A percentile compares a stretch with the other conserved stretches of the same genome.
Conservation (phyloP, 1,140 invertebrate genomes). For the Drosophila pandora region DNA sequence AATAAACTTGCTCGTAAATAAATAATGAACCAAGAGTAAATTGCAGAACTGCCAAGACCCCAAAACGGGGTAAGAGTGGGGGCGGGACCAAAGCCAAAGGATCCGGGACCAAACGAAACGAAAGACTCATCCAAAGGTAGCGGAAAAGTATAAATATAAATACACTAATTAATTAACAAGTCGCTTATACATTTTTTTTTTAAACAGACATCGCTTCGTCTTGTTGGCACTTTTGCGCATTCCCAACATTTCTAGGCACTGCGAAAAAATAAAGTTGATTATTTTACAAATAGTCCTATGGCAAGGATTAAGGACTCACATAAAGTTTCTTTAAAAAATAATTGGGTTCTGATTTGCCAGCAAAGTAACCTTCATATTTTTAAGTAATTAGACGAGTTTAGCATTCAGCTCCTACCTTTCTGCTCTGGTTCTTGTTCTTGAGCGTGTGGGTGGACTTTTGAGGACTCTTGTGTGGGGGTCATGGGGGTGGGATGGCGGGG, state of each 20-base stretch:
- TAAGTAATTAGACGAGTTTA: neutral
- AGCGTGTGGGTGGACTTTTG: conserved; percentile 28
- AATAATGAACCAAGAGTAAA: conserved; percentile 64
- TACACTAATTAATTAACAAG: conserved; percentile 66
- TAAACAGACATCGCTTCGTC: conserved; percentile 26
- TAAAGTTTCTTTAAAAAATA: neutral
- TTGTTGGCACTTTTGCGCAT: conserved; percentile 13
- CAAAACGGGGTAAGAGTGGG: conserved; percentile 9
- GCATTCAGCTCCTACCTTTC: neutral
- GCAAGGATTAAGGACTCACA: neutral
- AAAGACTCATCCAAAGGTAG: conserved; percentile 30
- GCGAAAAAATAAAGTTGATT: neutral
- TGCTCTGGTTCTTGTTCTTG: conserved; percentile 2
- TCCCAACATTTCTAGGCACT: conserved; percentile 19
- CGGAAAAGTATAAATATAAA: conserved; percentile 21
- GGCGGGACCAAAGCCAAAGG: neutral
- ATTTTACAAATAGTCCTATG: neutral
- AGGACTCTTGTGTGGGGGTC: conserved; percentile 7
- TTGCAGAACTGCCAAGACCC: conserved; percentile 24
- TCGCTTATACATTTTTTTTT: conserved; percentile 46
- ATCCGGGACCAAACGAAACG: neutral
- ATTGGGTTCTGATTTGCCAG: neutral
- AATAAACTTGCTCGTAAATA: conserved; percentile 61
- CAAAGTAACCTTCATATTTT: neutral
- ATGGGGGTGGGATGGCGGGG: conserved; percentile 12